Percentiles rank a stretch among this genome's conserved stretches.
These are phyloP conservation scores for Cyclargus thomasi DNA, from an alignment of 1,140 invertebrate species.

Conservation along the genomic window DNA sequence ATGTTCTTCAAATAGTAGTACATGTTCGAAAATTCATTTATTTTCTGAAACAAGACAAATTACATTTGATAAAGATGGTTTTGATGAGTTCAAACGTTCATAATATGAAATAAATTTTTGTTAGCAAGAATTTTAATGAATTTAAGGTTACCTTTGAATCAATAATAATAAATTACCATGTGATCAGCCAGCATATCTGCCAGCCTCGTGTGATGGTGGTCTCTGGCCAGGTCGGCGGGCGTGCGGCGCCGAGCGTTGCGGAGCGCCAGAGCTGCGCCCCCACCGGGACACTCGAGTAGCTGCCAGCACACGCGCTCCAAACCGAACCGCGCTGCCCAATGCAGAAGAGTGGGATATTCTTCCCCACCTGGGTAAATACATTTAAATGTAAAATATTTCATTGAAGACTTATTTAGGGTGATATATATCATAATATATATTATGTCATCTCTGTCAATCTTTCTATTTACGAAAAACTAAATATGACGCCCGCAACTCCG, in stretches of 20 bases:
- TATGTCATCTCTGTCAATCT: no score
- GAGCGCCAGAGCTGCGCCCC: slow-evolving; percentile 85
- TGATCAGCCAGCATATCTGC: slow-evolving; percentile 85
- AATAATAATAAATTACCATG: slow-evolving; percentile 82
- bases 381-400: no score
- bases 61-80: no score
- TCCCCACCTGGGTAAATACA: slow-evolving; percentile 77
- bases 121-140: no score
- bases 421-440: no score
- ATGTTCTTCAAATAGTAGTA: slow-evolving; percentile 89
- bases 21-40: slow-evolving; percentile 88
- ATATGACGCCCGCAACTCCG: no score
- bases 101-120: no score
- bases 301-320: slow-evolving; percentile 88
- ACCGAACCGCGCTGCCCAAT: slow-evolving; percentile 91
- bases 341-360: slow-evolving; percentile 90
- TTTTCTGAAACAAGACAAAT: slow-evolving; percentile 70
- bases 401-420: no score
- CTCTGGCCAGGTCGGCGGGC: slow-evolving; percentile 86
- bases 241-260: slow-evolving; percentile 85
- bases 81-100: no score
- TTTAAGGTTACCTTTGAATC: no score
- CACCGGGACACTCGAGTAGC: slow-evolving; percentile 88
- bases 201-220: slow-evolving; percentile 81
- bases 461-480: no score